Conservation (phyloP, 2,797 vertebrate species). For the Halcyon badia region DNA sequence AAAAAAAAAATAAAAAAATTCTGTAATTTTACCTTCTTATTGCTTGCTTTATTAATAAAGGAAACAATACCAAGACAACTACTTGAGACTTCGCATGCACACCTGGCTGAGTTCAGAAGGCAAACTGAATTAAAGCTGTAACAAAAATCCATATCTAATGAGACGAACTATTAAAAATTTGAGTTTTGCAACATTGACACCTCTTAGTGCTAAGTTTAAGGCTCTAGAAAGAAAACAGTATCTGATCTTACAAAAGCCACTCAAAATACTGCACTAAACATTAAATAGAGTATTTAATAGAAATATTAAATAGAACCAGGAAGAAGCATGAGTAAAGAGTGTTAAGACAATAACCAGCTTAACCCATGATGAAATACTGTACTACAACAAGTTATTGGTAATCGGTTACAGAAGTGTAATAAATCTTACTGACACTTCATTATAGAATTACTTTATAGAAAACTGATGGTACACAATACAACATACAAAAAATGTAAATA, state of each 20-base stretch:
- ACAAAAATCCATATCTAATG: not conserved
- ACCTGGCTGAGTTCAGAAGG: not conserved
- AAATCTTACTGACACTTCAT: not conserved
- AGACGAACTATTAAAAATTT: not conserved
- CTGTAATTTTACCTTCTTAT: not conserved
- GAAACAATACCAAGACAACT: not conserved
- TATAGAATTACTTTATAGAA: not conserved
- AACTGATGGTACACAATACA: not conserved
- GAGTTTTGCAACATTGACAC: not conserved
- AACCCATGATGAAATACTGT: not conserved
- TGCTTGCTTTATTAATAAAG: not conserved
- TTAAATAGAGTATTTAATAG: not conserved
- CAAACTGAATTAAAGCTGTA: not conserved
- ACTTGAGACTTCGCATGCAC: not conserved
- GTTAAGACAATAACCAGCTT: not conserved
- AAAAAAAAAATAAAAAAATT: not conserved
- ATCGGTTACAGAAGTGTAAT: not conserved
- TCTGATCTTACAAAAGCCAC: not conserved
- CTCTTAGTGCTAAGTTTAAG: not conserved
- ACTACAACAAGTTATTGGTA: not conserved
- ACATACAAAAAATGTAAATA: not conserved
- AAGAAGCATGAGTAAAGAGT: not conserved
- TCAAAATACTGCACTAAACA: not conserved
- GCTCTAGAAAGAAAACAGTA: not conserved
- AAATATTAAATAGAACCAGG: not conserved